These are phyloP conservation scores for Cricetomys ansorgei DNA, from an alignment of 2,113 vertebrate genomes.

Conservation along the genomic window DNA sequence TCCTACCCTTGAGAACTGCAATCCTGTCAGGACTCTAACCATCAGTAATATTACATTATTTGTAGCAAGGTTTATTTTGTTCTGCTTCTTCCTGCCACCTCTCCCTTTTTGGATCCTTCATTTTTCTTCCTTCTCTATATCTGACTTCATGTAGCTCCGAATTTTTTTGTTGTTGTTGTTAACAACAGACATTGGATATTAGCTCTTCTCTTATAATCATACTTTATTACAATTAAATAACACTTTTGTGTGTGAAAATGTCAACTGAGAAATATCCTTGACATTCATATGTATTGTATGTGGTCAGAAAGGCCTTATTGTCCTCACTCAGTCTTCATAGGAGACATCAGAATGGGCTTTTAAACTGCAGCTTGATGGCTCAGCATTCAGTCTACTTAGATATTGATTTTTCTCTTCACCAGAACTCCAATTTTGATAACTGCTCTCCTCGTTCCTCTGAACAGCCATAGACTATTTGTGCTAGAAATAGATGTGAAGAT, in stretches of 20 bases:
- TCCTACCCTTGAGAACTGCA: background rate
- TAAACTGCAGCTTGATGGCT: constrained; percentile 14
- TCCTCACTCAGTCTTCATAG: background rate
- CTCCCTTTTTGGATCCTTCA: background rate
- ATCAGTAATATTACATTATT: background rate
- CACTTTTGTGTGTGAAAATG: background rate
- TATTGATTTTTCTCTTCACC: constrained; percentile 61
- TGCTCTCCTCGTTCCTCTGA: constrained; percentile 33
- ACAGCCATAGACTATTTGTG: constrained; percentile 6
- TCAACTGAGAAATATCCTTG: background rate
- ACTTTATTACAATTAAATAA: constrained; percentile 2
- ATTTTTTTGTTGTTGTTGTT: background rate
- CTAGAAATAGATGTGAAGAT: constrained; percentile 45
- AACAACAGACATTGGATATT: background rate
- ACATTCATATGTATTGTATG: background rate
- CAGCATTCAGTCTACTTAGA: background rate
- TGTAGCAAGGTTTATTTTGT: background rate
- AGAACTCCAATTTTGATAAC: constrained; percentile 47
- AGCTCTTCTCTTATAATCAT: background rate
- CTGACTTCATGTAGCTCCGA: background rate
- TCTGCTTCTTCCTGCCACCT: background rate
- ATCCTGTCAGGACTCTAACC: background rate
- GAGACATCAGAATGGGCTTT: constrained; percentile 34
- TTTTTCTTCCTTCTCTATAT: background rate
- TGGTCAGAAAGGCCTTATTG: background rate